Conservation (phyloP, 2,113 vertebrate genomes). For the Siniperca chuatsi region DNA sequence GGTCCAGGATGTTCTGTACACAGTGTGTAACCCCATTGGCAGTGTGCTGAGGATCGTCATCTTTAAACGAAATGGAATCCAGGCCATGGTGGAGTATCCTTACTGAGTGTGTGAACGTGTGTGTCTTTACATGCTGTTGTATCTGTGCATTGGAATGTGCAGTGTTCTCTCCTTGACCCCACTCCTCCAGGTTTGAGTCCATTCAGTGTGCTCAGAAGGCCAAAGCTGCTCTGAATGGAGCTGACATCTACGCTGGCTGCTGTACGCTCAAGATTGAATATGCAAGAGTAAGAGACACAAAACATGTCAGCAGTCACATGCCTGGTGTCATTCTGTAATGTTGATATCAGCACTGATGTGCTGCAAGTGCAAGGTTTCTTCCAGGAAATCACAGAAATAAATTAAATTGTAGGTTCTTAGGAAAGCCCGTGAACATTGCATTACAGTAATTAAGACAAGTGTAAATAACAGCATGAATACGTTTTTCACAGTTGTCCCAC, state of each 20-base stretch:
- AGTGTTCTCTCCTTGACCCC: constrained; percentile 86
- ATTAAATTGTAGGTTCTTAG: background rate
- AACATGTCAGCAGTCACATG: background rate
- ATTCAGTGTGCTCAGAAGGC: constrained; percentile 96
- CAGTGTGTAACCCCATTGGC: constrained; percentile 96
- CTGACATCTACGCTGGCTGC: constrained; percentile 98
- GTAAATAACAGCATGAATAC: background rate
- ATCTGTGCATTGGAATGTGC: constrained; percentile 5
- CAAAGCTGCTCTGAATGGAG: constrained; percentile 96
- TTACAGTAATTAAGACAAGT: background rate
- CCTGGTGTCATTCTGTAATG: background rate
- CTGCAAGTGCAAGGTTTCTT: background rate
- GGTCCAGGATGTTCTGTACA: constrained; percentile 94
- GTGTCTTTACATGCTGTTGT: constrained; percentile 4
- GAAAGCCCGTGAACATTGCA: background rate
- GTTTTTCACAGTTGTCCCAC: background rate
- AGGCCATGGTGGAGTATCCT: constrained; percentile 82
- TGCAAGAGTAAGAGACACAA: constrained; percentile 89
- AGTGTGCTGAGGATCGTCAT: constrained; percentile 97
- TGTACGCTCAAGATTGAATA: constrained; percentile 99
- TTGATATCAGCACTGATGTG: background rate
- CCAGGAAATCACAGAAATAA: background rate
- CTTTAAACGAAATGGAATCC: constrained; percentile 91
- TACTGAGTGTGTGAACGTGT: background rate
- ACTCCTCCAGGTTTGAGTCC: constrained; percentile 88